Percentiles rank a stretch among this genome's conserved stretches.
These are phyloP conservation scores for Lithobates pipiens DNA, from an alignment of 2,797 vertebrate genomes.

Conservation along the genomic window DNA sequence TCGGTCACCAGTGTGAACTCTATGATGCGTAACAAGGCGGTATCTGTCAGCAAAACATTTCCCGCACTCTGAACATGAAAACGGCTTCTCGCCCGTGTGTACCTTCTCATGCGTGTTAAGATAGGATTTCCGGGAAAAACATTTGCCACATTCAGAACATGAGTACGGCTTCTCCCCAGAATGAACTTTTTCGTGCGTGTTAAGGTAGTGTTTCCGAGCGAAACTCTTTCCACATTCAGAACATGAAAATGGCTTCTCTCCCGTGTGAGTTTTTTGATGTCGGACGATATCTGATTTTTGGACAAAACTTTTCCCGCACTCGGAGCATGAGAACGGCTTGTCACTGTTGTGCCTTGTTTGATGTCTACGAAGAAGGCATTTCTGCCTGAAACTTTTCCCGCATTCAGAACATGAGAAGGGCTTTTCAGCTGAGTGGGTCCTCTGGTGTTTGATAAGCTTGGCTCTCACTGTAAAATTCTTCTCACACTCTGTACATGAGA, in stretches of 20 bases:
- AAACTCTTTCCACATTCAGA: slow-evolving; percentile 67
- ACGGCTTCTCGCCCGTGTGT: slow-evolving; percentile 66
- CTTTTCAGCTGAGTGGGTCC: neutral
- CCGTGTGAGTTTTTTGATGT: slow-evolving; percentile 64
- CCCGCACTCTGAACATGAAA: slow-evolving; percentile 61
- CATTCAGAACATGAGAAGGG: neutral
- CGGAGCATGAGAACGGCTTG: neutral
- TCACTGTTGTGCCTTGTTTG: neutral
- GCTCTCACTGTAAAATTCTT: neutral
- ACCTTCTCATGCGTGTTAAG: slow-evolving; percentile 72
- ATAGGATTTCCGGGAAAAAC: slow-evolving; percentile 71
- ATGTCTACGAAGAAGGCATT: neutral
- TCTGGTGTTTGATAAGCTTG: neutral
- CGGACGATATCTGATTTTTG: slow-evolving; percentile 60
- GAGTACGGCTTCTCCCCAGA: slow-evolving; percentile 50
- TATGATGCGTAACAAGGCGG: neutral
- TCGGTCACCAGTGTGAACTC: slow-evolving; percentile 8
- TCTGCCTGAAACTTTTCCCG: neutral
- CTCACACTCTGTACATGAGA: neutral
- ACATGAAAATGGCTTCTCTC: slow-evolving; percentile 69
- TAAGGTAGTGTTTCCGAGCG: slow-evolving; percentile 52
- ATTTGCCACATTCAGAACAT: slow-evolving; percentile 68
- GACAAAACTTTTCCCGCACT: neutral
- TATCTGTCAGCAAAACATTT: neutral
- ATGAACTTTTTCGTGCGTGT: slow-evolving; percentile 60